A percentile compares a stretch with the other conserved stretches of the same genome.
These are phyloP conservation scores for Ictalurus punctatus DNA, from an alignment of 2,113 vertebrate species.

Conservation along the genomic window DNA sequence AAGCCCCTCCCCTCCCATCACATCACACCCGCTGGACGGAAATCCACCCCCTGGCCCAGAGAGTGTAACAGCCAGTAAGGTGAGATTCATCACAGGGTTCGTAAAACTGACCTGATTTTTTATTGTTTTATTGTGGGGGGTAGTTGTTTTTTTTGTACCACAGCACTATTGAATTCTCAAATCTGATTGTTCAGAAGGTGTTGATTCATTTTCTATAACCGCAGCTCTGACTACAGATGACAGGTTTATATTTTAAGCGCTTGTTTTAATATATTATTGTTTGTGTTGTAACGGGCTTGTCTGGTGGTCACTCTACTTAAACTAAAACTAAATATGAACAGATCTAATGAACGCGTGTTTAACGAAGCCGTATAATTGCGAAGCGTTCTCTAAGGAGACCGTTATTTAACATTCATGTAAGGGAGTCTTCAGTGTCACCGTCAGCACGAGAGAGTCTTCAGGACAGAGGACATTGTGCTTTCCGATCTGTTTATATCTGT, in stretches of 20 bases:
- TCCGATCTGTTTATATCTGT: neutral
- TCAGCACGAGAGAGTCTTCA: neutral
- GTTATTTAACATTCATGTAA: neutral
- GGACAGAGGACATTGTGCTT: neutral
- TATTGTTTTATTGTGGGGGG: neutral
- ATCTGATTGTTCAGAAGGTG: neutral
- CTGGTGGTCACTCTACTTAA: neutral
- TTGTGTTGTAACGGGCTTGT: neutral
- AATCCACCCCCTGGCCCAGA: constrained; percentile 81
- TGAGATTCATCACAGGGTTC: constrained; percentile 57
- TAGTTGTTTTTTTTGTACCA: neutral
- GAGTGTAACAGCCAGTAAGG: constrained; percentile 82
- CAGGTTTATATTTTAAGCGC: neutral
- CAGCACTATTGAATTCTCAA: neutral
- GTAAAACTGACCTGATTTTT: neutral
- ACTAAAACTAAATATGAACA: neutral
- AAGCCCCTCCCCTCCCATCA: constrained; percentile 81
- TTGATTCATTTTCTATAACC: neutral
- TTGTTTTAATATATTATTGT: neutral
- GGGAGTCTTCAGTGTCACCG: neutral
- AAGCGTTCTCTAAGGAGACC: neutral
- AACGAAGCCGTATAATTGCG: neutral
- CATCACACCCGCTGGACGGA: constrained; percentile 90
- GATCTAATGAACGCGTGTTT: neutral
- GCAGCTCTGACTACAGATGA: neutral